phyloP scores from a whole-genome alignment of 2,888 invertebrate genomes.

The Bombylius discolor region DNA sequence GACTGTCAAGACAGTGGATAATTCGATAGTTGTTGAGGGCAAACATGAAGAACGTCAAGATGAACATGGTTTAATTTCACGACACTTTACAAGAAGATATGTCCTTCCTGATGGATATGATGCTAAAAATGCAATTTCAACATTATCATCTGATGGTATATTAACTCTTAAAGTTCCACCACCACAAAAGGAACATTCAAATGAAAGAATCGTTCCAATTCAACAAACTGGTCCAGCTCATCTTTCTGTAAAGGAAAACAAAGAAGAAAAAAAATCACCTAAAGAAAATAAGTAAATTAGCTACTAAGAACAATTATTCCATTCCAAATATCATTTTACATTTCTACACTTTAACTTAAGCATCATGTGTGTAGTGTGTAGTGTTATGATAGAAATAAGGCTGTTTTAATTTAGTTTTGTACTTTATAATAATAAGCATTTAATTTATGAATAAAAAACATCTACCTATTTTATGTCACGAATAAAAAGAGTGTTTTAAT shows the following conservation, averaged over 20 bases:
- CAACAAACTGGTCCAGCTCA: constrained; percentile 50
- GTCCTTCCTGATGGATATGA: constrained; percentile 56
- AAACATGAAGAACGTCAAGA: constrained; percentile 59
- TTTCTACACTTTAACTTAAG: no score
- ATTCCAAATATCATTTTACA: no score
- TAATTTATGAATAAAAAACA: no score
- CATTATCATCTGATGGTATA: constrained; percentile 69
- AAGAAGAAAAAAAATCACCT: background rate
- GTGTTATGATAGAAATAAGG: no score
- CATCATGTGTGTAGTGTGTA: no score
- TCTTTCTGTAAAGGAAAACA: constrained; percentile 9
- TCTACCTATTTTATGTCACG: no score
- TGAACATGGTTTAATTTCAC: constrained; percentile 60
- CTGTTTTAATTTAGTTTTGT: no score
- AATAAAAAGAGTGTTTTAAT: no score
- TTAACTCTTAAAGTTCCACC: constrained; percentile 59
- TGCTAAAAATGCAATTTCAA: constrained; percentile 56
- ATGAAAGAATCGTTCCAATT: constrained; percentile 50
- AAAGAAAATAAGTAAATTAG: background rate
- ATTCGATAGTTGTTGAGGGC: constrained; percentile 51
- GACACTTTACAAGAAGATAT: constrained; percentile 64
- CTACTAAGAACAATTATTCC: no score
- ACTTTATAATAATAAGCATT: no score
- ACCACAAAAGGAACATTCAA: constrained; percentile 18
- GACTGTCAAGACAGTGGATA: constrained; percentile 52